phyloP scores from a whole-genome alignment of 2,797 vertebrate species.

The Prionace glauca region DNA sequence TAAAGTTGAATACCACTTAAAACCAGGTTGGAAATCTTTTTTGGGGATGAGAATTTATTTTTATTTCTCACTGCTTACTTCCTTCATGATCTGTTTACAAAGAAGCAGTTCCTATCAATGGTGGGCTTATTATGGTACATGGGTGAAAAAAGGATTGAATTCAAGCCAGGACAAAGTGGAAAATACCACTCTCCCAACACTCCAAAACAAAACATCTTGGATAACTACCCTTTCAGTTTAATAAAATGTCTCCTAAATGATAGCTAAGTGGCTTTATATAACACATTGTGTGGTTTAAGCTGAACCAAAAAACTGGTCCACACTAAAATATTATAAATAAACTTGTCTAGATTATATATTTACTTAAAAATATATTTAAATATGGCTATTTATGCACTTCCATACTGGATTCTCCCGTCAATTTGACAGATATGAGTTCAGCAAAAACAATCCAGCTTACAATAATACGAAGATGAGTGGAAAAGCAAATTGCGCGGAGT shows the following conservation, averaged over 20 bases:
- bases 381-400: neutral
- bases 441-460: too few species aligned
- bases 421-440: too few species aligned
- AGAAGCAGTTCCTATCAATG: neutral
- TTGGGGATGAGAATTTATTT: neutral
- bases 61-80: neutral
- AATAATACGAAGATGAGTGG: too few species aligned
- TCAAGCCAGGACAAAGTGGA: neutral
- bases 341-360: neutral
- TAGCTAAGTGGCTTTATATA: neutral
- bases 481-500: too few species aligned
- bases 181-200: neutral
- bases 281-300: neutral
- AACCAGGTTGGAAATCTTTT: neutral
- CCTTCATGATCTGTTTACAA: neutral
- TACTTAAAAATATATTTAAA: neutral
- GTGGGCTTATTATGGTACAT: neutral
- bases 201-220: neutral
- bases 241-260: neutral
- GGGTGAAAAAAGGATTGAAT: neutral
- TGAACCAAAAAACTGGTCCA: neutral
- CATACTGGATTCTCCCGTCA: neutral
- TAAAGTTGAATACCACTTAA: neutral
- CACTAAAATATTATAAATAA: neutral
- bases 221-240: neutral